phyloP scores from a whole-genome alignment of 2,888 invertebrate genomes.

The Conomelus anceps region DNA sequence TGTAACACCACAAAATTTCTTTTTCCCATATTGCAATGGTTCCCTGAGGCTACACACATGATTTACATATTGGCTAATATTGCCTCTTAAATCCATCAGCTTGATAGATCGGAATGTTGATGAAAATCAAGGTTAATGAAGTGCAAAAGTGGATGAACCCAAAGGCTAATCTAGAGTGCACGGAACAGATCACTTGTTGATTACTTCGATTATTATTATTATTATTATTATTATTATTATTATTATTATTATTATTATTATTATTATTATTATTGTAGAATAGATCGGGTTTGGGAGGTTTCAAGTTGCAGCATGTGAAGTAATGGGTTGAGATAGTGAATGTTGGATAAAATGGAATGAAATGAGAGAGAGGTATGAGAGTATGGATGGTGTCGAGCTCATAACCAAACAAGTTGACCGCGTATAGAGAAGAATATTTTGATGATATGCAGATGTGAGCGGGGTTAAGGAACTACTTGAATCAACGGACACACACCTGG shows the following conservation, averaged over 20 bases:
- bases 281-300: neutral
- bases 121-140: neutral
- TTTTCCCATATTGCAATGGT: too few relatives aligned
- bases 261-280: too few relatives aligned
- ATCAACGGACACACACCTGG: neutral
- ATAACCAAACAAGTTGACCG: neutral
- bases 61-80: too few relatives aligned
- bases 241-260: too few relatives aligned
- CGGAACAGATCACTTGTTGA: neutral
- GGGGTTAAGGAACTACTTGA: neutral
- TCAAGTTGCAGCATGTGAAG: neutral
- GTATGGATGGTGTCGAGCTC: neutral
- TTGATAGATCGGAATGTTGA: neutral
- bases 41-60: too few relatives aligned
- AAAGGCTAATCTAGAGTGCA: neutral
- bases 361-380: neutral
- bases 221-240: too few relatives aligned
- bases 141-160: neutral
- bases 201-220: neutral
- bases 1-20: too few relatives aligned
- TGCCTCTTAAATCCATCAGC: neutral
- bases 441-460: neutral
- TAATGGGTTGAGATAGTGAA: neutral
- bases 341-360: neutral
- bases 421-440: neutral